Evolutionary conservation across 1,140 invertebrate species (phyloP), one percentile per base, ranked within the genome.

Genomic region (Lordiphosa clarofinis): DNA sequence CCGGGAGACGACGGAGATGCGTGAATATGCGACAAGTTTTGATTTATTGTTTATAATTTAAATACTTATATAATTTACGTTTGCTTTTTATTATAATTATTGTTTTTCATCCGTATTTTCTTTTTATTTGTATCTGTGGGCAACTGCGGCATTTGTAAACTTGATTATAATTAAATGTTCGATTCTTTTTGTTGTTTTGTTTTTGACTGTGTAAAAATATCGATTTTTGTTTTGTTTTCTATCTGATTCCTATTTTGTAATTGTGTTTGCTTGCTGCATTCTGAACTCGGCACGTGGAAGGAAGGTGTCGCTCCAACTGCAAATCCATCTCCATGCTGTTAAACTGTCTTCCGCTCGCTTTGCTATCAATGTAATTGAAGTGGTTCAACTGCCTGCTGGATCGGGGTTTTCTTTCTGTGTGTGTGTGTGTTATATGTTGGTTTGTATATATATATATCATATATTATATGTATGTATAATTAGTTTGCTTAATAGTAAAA

Each of bases 71-170:
- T 84, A 84, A 82, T 84, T 82, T 82, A 84, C 48, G 64, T 72
- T 37, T 47, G 47, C 42, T 69, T 67, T 67, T 70, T 72, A 68
- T 82, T 82, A 84, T 82, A 84, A 84, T 84, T 84, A 84, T 84
- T 84, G 73, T 84, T 84, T 69, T 76, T 58, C 59, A 65, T 84
- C 63, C 56, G 39, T 21, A 21, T 24, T 24, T 24, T 24, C 21
- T 4, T 73, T 49, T 84, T 84, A 73, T 86, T 56, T 84, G 69
- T 84, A 78, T n/a, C n/a, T n/a, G 79, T 78, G 78, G 78, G 78
- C 78, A 84, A 84, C 78, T 84, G 78, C 73, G 78, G 78, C 79
- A 84, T 84, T 84, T 84, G 79, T 86, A 86, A 86, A 84, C 86
- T 64, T 72, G 55, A 60, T 57, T 73, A 82, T 82, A 84, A 69